These are phyloP conservation scores for Pinna nobilis DNA, from an alignment of 1,140 invertebrate species.

Conservation along the genomic window DNA sequence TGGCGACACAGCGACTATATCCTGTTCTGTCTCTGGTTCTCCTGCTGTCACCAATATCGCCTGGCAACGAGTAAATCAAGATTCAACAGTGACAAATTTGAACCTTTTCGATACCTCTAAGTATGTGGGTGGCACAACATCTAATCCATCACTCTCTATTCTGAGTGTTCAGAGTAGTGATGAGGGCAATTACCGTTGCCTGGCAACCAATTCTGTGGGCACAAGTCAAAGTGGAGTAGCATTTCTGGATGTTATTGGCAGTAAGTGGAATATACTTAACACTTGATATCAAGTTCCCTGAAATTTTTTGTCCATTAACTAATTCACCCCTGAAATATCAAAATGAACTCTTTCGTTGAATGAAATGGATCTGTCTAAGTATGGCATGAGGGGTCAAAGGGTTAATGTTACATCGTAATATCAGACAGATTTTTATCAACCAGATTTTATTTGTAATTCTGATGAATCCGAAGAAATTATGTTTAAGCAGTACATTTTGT, in stretches of 20 bases:
- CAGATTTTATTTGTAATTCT: too few species aligned
- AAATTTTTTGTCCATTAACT: not conserved
- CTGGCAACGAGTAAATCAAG: slow-evolving; percentile 7
- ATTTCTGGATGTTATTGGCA: slow-evolving; percentile 31
- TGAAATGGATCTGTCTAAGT: too few species aligned
- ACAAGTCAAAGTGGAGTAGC: slow-evolving; percentile 24
- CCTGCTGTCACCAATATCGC: slow-evolving; percentile 5
- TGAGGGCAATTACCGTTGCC: slow-evolving; percentile 26
- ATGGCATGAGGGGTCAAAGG: too few species aligned
- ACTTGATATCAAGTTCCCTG: not conserved
- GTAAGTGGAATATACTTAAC: slow-evolving; percentile 24
- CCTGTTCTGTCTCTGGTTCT: slow-evolving; percentile 20
- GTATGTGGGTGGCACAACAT: slow-evolving; percentile 14
- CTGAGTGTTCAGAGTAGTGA: slow-evolving; percentile 1
- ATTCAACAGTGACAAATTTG: not conserved
- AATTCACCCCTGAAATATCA: too few species aligned
- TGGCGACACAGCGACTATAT: slow-evolving; percentile 9
- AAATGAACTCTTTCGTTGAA: not conserved
- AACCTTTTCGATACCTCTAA: not conserved
- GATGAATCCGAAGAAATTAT: too few species aligned
- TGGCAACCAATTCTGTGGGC: slow-evolving; percentile 25
- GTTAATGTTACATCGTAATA: too few species aligned
- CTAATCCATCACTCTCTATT: slow-evolving; percentile 16
- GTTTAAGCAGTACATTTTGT: too few species aligned
- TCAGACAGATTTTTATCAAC: too few species aligned